Conservation (phyloP, 2,888 invertebrate genomes). For the Physocephala rufipes region DNA sequence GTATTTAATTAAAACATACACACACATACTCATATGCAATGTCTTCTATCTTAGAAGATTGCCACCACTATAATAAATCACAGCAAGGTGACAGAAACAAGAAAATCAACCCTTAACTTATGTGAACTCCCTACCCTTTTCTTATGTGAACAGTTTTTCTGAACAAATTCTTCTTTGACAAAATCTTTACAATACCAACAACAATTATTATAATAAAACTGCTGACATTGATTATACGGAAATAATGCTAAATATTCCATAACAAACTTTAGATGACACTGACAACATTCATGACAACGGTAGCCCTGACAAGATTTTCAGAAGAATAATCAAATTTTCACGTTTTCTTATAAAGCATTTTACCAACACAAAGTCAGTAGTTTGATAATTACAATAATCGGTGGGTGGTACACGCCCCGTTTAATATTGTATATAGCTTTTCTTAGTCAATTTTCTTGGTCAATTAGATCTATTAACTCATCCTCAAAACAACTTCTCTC, state of each 20-base stretch:
- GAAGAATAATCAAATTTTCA: no score
- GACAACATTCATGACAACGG: no score
- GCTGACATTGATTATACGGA: neutral
- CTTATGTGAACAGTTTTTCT: slow-evolving; percentile 27
- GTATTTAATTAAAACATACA: neutral
- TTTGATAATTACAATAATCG: neutral
- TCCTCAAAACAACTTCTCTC: no score
- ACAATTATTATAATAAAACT: slow-evolving; percentile 18
- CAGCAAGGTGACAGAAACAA: slow-evolving; percentile 34
- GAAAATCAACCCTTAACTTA: no score
- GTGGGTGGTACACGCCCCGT: no score
- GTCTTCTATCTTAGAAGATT: neutral
- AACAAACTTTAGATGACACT: no score
- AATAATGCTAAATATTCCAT: slow-evolving; percentile 34
- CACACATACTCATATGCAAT: no score
- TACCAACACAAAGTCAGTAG: neutral
- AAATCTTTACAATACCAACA: slow-evolving; percentile 15
- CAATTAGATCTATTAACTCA: no score
- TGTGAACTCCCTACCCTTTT: neutral
- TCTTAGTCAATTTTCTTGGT: no score
- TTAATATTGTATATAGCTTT: no score
- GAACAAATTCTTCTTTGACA: neutral
- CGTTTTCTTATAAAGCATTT: neutral
- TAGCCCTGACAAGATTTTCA: no score
- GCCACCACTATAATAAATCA: slow-evolving; percentile 28